Conservation (phyloP, 1,140 invertebrate species). For the Diabrotica virgifera region DNA sequence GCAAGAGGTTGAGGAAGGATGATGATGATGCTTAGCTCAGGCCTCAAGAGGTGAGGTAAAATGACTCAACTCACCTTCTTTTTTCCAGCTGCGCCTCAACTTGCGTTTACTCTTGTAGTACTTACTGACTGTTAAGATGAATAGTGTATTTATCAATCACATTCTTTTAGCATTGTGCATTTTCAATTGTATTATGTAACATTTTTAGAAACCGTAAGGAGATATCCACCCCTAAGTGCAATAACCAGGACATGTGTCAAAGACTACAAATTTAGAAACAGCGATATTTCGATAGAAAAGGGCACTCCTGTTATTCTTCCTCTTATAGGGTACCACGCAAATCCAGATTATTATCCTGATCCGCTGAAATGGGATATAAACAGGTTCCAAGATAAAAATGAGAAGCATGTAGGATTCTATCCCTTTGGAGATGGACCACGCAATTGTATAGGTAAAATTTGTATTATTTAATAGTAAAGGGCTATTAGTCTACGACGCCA, state of each 20-base stretch:
- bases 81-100: no score
- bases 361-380: conserved; percentile 12
- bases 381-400: conserved; percentile 7
- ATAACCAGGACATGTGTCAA: conserved; percentile 9
- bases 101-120: no score
- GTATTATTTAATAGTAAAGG: no score
- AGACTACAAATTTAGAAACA: conserved; percentile 1
- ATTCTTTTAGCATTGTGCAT: no score
- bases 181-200: no score
- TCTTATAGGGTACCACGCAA: conserved; percentile 1
- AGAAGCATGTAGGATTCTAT: neutral
- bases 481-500: no score
- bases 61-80: no score
- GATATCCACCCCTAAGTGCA: conserved; percentile 1
- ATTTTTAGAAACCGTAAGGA: conserved; percentile 4
- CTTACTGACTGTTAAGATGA: no score
- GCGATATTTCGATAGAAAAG: neutral
- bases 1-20: no score
- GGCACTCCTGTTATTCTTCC: conserved; percentile 7
- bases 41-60: no score
- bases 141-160: no score
- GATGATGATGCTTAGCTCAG: no score
- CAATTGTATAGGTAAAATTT: conserved; percentile 15
- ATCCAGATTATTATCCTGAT: conserved; percentile 9
- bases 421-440: conserved; percentile 18